Percentiles rank a stretch among this genome's conserved stretches.
Conservation (phyloP, 2,113 vertebrate genomes). For the Casuarius casuarius region DNA sequence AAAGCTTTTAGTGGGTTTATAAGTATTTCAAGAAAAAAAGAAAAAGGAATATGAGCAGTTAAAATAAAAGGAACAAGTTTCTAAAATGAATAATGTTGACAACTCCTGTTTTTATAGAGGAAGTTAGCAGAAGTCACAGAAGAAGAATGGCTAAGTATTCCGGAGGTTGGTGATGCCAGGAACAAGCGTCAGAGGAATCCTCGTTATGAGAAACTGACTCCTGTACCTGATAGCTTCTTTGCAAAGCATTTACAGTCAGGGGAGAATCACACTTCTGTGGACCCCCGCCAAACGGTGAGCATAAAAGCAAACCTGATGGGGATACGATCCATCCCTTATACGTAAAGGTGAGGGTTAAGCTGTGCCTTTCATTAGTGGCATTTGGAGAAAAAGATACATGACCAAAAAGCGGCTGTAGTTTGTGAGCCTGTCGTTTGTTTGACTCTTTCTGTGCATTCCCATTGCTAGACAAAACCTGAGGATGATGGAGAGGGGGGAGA, state of each 20-base stretch:
- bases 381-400: background rate
- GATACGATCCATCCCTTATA: accelerated
- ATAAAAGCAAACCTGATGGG: background rate
- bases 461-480: background rate
- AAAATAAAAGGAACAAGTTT: background rate
- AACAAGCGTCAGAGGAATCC: conserved; percentile 98
- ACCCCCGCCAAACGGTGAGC: conserved; percentile 92
- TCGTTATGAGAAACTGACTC: conserved; percentile 95
- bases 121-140: conserved; percentile 95
- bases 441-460: background rate
- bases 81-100: background rate
- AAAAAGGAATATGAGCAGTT: background rate
- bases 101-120: conserved; percentile 76
- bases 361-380: accelerated
- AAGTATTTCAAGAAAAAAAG: background rate
- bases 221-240: conserved; percentile 97
- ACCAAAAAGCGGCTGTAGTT: background rate
- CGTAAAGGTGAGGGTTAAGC: background rate
- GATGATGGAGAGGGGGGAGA: background rate
- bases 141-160: conserved; percentile 98
- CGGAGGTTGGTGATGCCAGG: conserved; percentile 96
- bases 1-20: background rate
- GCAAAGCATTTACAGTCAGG: conserved; percentile 94
- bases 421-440: background rate
- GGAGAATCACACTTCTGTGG: conserved; percentile 91